A percentile compares a stretch with the other conserved stretches of the same genome.
Conservation (phyloP, 2,113 vertebrate genomes). For the Nanorana parkeri region DNA sequence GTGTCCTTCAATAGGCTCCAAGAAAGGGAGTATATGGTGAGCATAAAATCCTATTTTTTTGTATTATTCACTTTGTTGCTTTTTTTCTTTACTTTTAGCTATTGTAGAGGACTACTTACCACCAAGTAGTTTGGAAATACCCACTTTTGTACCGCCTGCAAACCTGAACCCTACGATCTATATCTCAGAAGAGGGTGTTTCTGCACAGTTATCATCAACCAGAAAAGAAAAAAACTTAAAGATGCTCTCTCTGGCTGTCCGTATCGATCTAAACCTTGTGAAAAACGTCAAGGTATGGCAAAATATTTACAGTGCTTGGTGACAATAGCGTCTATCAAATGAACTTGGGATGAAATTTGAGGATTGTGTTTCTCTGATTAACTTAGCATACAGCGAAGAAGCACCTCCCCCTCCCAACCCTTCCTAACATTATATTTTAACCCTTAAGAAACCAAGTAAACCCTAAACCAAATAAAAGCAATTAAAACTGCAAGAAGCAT, state of each 20-base stretch:
- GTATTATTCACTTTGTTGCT: neutral
- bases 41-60: neutral
- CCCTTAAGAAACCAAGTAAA: no score
- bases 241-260: conserved; percentile 88
- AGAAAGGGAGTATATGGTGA: no score
- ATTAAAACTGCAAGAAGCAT: no score
- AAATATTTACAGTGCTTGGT: neutral
- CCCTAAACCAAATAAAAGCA: no score
- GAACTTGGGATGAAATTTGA: no score
- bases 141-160: conserved; percentile 76
- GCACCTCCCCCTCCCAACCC: no score
- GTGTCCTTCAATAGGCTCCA: no score
- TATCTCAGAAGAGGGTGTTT: conserved; percentile 83
- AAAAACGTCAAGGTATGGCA: conserved; percentile 82
- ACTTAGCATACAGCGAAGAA: no score
- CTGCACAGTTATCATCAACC: conserved; percentile 67
- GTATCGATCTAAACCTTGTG: conserved; percentile 84
- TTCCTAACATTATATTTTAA: no score
- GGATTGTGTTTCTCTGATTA: no score
- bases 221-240: conserved; percentile 71
- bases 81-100: conserved; percentile 65
- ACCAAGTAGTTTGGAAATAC: conserved; percentile 78
- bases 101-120: conserved; percentile 75
- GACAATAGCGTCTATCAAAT: no score
- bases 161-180: conserved; percentile 85